Evolutionary conservation across 2,888 invertebrate genomes (phyloP), one percentile per base, ranked within the genome.

Genomic region (Anticlea derivata): DNA sequence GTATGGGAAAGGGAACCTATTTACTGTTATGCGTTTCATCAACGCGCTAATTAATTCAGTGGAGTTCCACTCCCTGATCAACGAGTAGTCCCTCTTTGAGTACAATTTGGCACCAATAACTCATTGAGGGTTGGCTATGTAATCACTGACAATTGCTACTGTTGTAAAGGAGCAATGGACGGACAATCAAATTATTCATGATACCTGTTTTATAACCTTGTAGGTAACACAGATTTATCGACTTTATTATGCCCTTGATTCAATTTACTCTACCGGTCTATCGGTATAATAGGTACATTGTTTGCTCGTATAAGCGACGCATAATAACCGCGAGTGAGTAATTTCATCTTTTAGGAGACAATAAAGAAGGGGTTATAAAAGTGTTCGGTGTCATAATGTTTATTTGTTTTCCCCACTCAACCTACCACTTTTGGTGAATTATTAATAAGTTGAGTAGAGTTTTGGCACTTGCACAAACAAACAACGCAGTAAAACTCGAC

Each of bases 201-300:
- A 27, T 52, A 38, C 50, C 51, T 63, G 61, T 51, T 66, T 63
- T 59, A 58, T 60, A 56, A 61, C 51, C 33, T 55, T 60, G 17
- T 17, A 17, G 17, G 17, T 17, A 59, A 60, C 60, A 60, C 60
- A 63, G 62, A 62, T 64, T 63, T 64, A 63, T 64, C 60, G 66
- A 55, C 48, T 52, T 54, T 51, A 55, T 60, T 56, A 57, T 55
- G 35, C 52, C 38, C 43, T 57, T 39, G 55, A 58, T 61, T 60
- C 56, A 53, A 59, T 64, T 64, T 60, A 41, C 48, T 50, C 46
- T 45, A 26, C 38, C 30, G 44, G 46, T 55, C 30, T 53, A 35
- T 48, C 39, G 29, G 27, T 35, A 40, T 48, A 37, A 40, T 44
- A 6, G 29, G 11, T 29, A 40, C 40, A 13, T 41, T 50, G 46